Conservation (phyloP, 2,797 vertebrate species). For the Selene dorsalis region DNA sequence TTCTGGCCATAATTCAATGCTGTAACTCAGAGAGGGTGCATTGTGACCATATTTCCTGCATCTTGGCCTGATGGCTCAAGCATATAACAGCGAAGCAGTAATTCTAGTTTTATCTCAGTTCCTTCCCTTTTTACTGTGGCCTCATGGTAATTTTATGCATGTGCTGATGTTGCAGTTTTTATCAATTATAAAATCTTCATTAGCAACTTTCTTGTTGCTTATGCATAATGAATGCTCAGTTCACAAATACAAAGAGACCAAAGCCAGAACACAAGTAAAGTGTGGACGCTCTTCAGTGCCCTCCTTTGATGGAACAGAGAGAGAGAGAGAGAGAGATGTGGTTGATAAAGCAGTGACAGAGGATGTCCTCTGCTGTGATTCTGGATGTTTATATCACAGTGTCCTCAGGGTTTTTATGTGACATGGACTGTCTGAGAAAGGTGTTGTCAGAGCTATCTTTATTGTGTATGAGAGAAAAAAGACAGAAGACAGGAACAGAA, state of each 20-base stretch:
- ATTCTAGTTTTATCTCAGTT: constrained; percentile 23
- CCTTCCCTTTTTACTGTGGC: constrained; percentile 38
- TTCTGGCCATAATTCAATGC: background rate
- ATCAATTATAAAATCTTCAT: constrained; percentile 78
- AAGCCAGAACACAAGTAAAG: constrained; percentile 29
- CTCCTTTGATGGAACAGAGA: constrained; percentile 42
- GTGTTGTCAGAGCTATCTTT: constrained; percentile 9
- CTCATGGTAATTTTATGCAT: constrained; percentile 61
- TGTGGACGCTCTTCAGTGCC: background rate
- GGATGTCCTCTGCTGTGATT: constrained; percentile 45
- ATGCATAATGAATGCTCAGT: constrained; percentile 73
- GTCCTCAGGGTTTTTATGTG: constrained; percentile 21
- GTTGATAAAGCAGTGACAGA: constrained; percentile 23
- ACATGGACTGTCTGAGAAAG: background rate
- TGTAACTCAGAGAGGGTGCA: background rate
- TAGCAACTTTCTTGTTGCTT: constrained; percentile 69
- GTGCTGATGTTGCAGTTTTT: constrained; percentile 73
- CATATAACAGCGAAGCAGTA: background rate
- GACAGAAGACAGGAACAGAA: background rate
- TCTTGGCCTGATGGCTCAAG: background rate
- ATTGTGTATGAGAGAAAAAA: background rate
- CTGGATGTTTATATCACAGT: constrained; percentile 32
- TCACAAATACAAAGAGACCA: constrained; percentile 69
- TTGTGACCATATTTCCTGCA: background rate
- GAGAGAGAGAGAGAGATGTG: constrained; percentile 17